Conservation (phyloP, 2,797 vertebrate species). For the Schizopygopsis malacanthus region DNA sequence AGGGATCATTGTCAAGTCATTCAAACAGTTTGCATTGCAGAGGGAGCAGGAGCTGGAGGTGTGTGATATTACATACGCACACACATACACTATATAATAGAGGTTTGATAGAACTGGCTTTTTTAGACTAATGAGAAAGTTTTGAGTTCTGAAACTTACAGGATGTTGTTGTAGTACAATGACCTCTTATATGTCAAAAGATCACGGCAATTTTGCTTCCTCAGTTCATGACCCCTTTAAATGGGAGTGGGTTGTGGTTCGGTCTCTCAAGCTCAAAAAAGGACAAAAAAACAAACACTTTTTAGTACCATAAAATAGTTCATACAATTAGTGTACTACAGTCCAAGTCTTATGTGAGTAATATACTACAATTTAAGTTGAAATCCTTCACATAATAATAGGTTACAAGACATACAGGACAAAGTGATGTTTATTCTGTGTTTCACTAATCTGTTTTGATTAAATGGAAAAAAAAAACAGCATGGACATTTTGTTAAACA, state of each 20-base stretch:
- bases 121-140: too few species aligned
- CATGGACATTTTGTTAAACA: not conserved
- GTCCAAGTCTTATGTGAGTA: not conserved
- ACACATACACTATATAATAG: conserved; percentile 15
- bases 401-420: not conserved
- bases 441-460: not conserved
- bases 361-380: not conserved
- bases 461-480: not conserved
- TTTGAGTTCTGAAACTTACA: too few species aligned
- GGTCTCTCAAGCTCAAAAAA: not conserved
- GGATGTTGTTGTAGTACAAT: too few species aligned
- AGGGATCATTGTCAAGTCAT: conserved; percentile 96
- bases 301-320: not conserved
- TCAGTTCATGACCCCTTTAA: not conserved
- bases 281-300: not conserved
- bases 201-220: too few species aligned
- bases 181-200: too few species aligned
- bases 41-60: conserved; percentile 98
- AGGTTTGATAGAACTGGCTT: too few species aligned
- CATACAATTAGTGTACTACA: not conserved
- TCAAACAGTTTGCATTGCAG: conserved; percentile 97
- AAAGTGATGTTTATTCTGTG: not conserved
- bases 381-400: not conserved
- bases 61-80: conserved; percentile 47
- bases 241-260: not conserved